Base-by-base conservation (phyloP, 2,888 invertebrate species). In the Drymonia ruficornis region DNA sequence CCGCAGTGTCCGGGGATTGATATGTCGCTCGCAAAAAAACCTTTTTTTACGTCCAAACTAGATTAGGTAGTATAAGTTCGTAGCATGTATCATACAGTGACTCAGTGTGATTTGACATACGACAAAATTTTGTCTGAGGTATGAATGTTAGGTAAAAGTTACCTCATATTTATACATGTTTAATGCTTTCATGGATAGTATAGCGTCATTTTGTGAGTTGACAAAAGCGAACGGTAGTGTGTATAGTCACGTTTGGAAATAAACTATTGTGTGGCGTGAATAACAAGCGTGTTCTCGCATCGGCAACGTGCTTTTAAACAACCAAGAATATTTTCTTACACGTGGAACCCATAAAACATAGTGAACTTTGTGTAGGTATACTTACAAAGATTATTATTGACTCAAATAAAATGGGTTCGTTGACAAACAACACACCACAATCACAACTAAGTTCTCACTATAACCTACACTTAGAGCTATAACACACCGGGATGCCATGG, bases 181-280 rank as follows among this genome's bases (percentile, higher is more conserved):
- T 7, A 23, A 23, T 23, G 23, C 23, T 36, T n/a, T n/a, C n/a
- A n/a, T n/a, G n/a, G n/a, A 4, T 13, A 9, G 9, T 7, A 15
- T 8, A 43, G 43, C 13, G 19, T 23, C 43, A 19, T 19, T 43
- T 43, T 5, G 43, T 43, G 13, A 12, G 12, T 12, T 19, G 43
- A 43, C 43, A 43, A 6, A 16, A 19, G 43, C 19, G 43, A 43
- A 40, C 5, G 9, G 19, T 6, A 23, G 43, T 16, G 16, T 12
- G 19, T 19, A 13, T 19, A 13, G 12, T 43, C 43, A 43, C 43
- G 43, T 19, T 19, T 7, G 16, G 43, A 43, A 40, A 43, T 43
- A 43, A 43, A 43, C 43, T 43, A 43, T 19, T 19, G 43, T 19
- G 19, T 43, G 43, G 23, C 13, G 2, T 43, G 43, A 43, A 43